A percentile compares a stretch with the other conserved stretches of the same genome.
These are phyloP conservation scores for Volucella inanis DNA, from an alignment of 2,888 invertebrate species.

Conservation along the genomic window DNA sequence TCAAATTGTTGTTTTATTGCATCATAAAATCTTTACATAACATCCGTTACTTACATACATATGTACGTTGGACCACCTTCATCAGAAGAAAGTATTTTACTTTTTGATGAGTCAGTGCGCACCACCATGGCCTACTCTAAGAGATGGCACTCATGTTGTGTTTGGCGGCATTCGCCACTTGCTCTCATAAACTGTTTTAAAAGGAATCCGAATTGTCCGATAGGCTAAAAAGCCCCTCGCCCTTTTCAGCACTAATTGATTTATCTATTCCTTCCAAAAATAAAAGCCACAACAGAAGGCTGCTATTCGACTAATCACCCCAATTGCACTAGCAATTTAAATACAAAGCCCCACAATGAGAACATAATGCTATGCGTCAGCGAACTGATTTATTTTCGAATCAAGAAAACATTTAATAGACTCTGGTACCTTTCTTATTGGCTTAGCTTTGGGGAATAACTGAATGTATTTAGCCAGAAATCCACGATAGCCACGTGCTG, in stretches of 20 bases:
- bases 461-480: background rate
- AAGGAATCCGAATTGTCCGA: background rate
- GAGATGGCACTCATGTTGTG: too few relatives aligned
- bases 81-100: too few relatives aligned
- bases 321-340: conserved; percentile 26
- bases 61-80: too few relatives aligned
- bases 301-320: conserved; percentile 31
- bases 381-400: conserved; percentile 66
- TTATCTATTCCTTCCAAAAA: conserved; percentile 32
- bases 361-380: conserved; percentile 13
- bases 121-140: too few relatives aligned
- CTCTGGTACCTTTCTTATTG: conserved; percentile 38
- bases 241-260: conserved; percentile 36
- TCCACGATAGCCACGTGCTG: conserved; percentile 43
- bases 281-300: conserved; percentile 18
- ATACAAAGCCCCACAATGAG: background rate
- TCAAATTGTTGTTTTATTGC: too few relatives aligned
- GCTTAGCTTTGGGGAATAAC: conserved; percentile 32
- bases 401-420: conserved; percentile 4
- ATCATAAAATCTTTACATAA: too few relatives aligned
- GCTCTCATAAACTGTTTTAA: too few relatives aligned
- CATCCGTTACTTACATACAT: too few relatives aligned
- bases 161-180: too few relatives aligned
- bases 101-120: too few relatives aligned
- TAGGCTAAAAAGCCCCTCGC: background rate